These are phyloP conservation scores for human (Homo sapiens) DNA, from an alignment of 2,113 vertebrate species.

Conservation along the genomic window DNA sequence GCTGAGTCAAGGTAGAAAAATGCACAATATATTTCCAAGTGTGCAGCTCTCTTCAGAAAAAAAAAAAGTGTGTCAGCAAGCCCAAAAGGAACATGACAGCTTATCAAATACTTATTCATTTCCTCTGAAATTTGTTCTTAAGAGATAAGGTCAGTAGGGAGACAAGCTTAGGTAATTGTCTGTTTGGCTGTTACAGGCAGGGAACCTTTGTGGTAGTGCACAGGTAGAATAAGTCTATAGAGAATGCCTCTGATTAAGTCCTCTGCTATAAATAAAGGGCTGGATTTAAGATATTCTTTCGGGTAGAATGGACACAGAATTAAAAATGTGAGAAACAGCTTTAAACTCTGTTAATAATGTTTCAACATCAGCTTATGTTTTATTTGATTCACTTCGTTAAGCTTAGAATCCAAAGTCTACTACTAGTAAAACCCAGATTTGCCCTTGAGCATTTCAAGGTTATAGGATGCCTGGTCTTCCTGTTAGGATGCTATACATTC, in stretches of 20 bases:
- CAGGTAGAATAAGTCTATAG: conserved; percentile 20
- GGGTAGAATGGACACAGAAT: conserved; percentile 9
- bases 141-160: conserved; percentile 56
- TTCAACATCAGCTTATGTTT: conserved; percentile 53
- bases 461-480: conserved; percentile 40
- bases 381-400: conserved; percentile 56
- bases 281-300: conserved; percentile 19
- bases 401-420: conserved; percentile 52
- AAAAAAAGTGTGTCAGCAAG: conserved; percentile 44
- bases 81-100: conserved; percentile 41
- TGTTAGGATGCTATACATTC: conserved; percentile 42
- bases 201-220: background rate
- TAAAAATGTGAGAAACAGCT: conserved; percentile 43
- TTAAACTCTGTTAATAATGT: conserved; percentile 52
- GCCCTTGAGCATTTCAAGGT: conserved; percentile 62
- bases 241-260: conserved; percentile 46
- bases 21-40: conserved; percentile 37
- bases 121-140: conserved; percentile 68
- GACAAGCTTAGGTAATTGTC: conserved; percentile 63
- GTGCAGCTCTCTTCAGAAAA: conserved; percentile 3
- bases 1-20: conserved; percentile 59
- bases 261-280: conserved; percentile 5
- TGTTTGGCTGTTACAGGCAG: conserved; percentile 39
- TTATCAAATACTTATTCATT: conserved; percentile 64
- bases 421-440: conserved; percentile 56